Base-by-base conservation (phyloP, 2,113 vertebrate species). In the Salvelinus namaycush region DNA sequence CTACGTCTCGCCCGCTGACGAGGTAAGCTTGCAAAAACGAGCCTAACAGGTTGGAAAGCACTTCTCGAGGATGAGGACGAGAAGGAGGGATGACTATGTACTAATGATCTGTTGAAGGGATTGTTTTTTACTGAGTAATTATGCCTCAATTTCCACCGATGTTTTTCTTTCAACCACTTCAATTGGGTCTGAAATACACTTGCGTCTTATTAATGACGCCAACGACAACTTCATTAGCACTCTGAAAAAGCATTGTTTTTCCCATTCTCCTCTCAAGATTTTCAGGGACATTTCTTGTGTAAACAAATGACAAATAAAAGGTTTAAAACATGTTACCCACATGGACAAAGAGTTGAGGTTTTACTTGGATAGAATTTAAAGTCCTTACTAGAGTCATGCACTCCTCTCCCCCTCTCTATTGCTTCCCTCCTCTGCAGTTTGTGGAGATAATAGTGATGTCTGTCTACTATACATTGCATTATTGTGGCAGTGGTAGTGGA, bases 401-500 rank as follows among this genome's bases (percentile, higher is more conserved):
- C 68, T 11, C 29, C 16, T 24, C 2, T 44, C 3, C 20, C 29
- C 9, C 29, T 18, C 65, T n/a, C 24, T 27, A 2, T 49, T 31
- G n/a, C 59, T 24, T 11, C 9, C 2, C 51, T 48, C 24, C 20
- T 26, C 51, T 49, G 20, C 44, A 69, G 27, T 69, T 31, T 26
- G 59, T 34, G 71, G 67, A 65, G 79, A 76, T 76, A 64, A 76
- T 79, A 68, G 70, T 39, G 66, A 68, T 67, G 59, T 60, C 59
- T 67, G 54, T 71, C 65, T 57, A 44, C 68, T 34, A 66, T 11
- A 27, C 49, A 27, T 75, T 70, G 51, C 68, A 26, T 64, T 69
- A 59, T 71, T 67, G 60, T 62, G 49, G 16, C 13, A 20, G 20
- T 20, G 54, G 54, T 57, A 49, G 31, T 39, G 68, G 3, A 24